These are phyloP conservation scores for Loris lydekkerianus DNA, from an alignment of 2,797 vertebrate genomes.

Conservation along the genomic window DNA sequence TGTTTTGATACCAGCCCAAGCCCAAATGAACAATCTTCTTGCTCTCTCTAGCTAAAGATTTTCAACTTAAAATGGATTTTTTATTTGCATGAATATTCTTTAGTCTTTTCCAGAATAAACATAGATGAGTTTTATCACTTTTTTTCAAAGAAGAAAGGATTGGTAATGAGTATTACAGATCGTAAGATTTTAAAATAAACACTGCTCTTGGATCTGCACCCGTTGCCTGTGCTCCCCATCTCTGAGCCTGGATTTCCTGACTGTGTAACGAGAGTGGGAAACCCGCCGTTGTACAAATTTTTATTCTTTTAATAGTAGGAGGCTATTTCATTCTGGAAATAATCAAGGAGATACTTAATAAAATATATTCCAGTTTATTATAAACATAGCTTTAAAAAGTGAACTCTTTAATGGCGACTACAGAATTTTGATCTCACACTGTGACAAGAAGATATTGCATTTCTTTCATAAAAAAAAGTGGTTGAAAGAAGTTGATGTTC, in stretches of 20 bases:
- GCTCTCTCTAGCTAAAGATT: background rate
- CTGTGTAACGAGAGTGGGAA: background rate
- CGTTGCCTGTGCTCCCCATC: fast-evolving
- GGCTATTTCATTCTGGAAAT: background rate
- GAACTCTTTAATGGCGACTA: background rate
- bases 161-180: background rate
- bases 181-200: background rate
- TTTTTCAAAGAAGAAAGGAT: background rate
- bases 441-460: background rate
- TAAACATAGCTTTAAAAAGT: background rate
- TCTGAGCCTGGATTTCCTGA: background rate
- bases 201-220: background rate
- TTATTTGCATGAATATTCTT: background rate
- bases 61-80: background rate
- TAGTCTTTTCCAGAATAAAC: background rate
- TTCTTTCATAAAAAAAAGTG: conserved; percentile 36
- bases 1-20: background rate
- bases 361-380: background rate
- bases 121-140: background rate
- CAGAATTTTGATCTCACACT: background rate
- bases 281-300: background rate
- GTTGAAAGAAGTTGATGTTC: conserved; percentile 45
- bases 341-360: background rate
- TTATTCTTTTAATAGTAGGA: background rate
- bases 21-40: background rate